Percentiles rank a stretch among this genome's conserved stretches.
Conservation (phyloP, 2,113 vertebrate species). For the Egretta garzetta region DNA sequence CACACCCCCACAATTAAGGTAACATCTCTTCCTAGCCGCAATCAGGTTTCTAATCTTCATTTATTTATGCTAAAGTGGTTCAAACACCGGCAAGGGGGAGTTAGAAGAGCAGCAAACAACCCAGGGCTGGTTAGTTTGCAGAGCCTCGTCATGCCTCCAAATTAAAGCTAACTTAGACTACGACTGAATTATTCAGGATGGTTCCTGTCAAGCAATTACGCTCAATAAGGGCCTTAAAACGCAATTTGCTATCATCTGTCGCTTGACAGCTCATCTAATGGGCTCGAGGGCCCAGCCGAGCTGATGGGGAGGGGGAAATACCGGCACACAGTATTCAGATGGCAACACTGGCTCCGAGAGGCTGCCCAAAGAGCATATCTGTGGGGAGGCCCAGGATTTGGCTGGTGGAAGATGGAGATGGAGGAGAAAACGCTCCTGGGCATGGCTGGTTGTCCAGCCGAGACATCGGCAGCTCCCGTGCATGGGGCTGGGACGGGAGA, state of each 20-base stretch:
- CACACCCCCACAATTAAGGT: not conserved
- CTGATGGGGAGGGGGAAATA: not conserved
- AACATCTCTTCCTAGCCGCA: not conserved
- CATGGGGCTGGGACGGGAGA: not conserved
- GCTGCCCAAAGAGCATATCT: not conserved
- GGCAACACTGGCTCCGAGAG: not conserved
- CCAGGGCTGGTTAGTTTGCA: not conserved
- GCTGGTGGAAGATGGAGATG: not conserved
- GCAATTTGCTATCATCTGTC: not conserved
- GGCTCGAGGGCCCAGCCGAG: not conserved
- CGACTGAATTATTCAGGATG: conserved; percentile 24
- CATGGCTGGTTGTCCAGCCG: not conserved
- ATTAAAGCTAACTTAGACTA: conserved; percentile 13
- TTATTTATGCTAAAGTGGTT: not conserved
- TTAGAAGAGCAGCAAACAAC: not conserved
- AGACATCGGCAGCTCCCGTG: accelerated
- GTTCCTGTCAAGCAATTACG: conserved; percentile 18
- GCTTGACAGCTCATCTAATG: not conserved
- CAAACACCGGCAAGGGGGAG: not conserved
- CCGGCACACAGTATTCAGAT: not conserved
- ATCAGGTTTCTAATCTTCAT: not conserved
- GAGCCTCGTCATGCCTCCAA: not conserved
- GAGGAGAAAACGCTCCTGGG: not conserved
- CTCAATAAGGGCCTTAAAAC: not conserved
- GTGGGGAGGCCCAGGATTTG: accelerated